A percentile compares a stretch with the other conserved stretches of the same genome.
phyloP scores from a whole-genome alignment of 1,140 invertebrate genomes.

The Heliothis virescens region DNA sequence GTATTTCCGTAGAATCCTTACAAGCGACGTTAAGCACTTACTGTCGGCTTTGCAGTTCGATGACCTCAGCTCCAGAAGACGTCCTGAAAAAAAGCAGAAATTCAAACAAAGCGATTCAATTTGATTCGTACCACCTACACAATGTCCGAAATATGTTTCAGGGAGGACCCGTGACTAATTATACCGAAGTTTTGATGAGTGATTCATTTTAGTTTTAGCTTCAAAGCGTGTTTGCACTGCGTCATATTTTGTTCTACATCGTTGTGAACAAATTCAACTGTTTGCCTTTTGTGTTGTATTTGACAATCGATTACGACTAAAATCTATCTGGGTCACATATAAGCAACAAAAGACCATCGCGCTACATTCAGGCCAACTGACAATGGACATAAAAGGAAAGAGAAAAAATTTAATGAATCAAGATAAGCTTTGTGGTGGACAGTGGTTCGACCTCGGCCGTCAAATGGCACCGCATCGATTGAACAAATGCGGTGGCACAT shows the following conservation, averaged over 20 bases:
- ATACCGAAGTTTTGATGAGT: conserved; percentile 46
- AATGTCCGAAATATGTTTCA: conserved; percentile 58
- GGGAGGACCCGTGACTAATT: conserved; percentile 63
- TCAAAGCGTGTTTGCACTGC: conserved; percentile 50
- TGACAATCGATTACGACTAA: conserved; percentile 73
- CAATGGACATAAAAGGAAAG: conserved; percentile 68
- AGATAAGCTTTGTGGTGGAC: conserved; percentile 82
- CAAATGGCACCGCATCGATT: conserved; percentile 81
- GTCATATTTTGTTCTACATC: conserved; percentile 63
- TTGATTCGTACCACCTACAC: conserved; percentile 65
- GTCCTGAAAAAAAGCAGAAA: conserved; percentile 76
- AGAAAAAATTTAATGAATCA: conserved; percentile 79
- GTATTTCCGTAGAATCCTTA: conserved; percentile 86
- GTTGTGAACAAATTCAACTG: conserved; percentile 59
- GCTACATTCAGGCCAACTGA: conserved; percentile 68
- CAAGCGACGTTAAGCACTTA: conserved; percentile 83
- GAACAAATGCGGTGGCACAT: conserved; percentile 68
- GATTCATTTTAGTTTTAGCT: conserved; percentile 46
- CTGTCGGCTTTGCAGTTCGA: conserved; percentile 83
- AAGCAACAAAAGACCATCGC: conserved; percentile 69
- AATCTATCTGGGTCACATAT: conserved; percentile 78
- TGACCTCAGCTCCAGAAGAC: conserved; percentile 76
- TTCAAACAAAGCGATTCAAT: conserved; percentile 67
- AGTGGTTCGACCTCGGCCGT: conserved; percentile 83
- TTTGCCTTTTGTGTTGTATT: conserved; percentile 60